Evolutionary conservation across 2,888 invertebrate genomes (phyloP), one percentile per base, ranked within the genome.

Genomic region (Hydroisotoma schaefferi): DNA sequence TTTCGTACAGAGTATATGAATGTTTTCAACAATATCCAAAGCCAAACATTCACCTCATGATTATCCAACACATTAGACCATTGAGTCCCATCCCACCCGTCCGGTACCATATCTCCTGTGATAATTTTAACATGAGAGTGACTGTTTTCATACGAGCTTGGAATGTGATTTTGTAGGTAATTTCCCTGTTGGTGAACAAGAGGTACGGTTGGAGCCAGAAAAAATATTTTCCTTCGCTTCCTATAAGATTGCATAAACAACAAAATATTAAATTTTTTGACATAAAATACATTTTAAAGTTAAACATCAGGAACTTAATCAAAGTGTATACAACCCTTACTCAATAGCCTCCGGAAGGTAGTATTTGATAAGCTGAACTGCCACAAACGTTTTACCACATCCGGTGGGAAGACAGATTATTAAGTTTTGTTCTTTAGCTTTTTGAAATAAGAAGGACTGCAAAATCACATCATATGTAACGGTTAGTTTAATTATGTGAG

Each of bases 331-430:
- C 70, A 54, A 20, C 72, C 77, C 75, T 80, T 78, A 83, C 76
- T 77, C 77, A 57, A 80, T 76, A 1, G 84, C 73, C 44, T 77
- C 77, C 4, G 77, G 73, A 56, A 82, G 80, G 49, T 83, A 79
- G 70, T 82, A 80, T 73, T 84, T 85, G 18, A 90, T 83, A 1
- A 90, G 77, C 77, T 86, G 80, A 1, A 90, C 82, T 0, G 94
- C 90, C 70, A 98, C 90, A 74, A 85, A 94, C 0, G 95, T 94
- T 79, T 98, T 97, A 0, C 97, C 97, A 0, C 89, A 82, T 0
- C 93, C 94, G 46, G 95, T 94, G 0, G 94, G 94, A 59, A 98
- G 80, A 77, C 88, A 94, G 37, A 97, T 84, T 18, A 98, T 92
- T 0, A 87, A 86, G 77, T 98, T 97, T 59, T 83, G 77, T 56